Base-by-base conservation (phyloP, 1,140 invertebrate genomes). In the Brachionus calyciflorus region DNA sequence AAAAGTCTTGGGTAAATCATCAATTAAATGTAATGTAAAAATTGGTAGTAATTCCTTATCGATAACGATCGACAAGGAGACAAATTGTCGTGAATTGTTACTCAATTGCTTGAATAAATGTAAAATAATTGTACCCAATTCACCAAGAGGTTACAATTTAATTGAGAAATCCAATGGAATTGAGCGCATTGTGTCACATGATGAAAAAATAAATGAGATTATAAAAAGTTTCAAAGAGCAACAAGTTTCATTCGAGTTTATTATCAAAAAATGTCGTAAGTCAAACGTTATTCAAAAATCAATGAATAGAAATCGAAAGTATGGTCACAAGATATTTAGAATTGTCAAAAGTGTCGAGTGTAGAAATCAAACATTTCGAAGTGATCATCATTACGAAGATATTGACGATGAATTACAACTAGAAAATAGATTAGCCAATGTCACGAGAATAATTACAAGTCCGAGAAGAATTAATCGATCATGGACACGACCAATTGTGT, bases 351-450 rank as follows among this genome's bases (percentile, higher is more conserved):
- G n/a, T n/a, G n/a, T n/a, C n/a, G 3, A 3, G 9, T 5, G 9
- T 5, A 37, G 4, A 37, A 33, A 60, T 17, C 1, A 17, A 2
- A 60, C 55, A 17, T 60, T 60, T 37, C 26, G 30, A 3, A 60
- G 55, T 17, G 55, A 28, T 19, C 55, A 60, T 33, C 17, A 60
- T 21, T 60, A 60, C 37, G 55, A 60, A 60, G 55, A 60, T 37
- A 60, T 60, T 1, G 55, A 60, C 3, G 30, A n/a, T n/a, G 0
- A 60, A 1, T 14, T 6, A 3, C 30, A 10, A n/a, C 33, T 37
- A 7, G n/a, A n/a, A n/a, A n/a, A n/a, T n/a, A 6, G 4, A 19
- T 30, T 33, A 40, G 17, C 37, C 17, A 60, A 60, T 17, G 37
- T 60, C 19, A 60, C 55, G 3, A 60, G 55, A 60, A 60, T 30